Evolutionary conservation across 2,888 invertebrate genomes (phyloP), one percentile per base, ranked within the genome.

Genomic region (Orgyia antiqua): DNA sequence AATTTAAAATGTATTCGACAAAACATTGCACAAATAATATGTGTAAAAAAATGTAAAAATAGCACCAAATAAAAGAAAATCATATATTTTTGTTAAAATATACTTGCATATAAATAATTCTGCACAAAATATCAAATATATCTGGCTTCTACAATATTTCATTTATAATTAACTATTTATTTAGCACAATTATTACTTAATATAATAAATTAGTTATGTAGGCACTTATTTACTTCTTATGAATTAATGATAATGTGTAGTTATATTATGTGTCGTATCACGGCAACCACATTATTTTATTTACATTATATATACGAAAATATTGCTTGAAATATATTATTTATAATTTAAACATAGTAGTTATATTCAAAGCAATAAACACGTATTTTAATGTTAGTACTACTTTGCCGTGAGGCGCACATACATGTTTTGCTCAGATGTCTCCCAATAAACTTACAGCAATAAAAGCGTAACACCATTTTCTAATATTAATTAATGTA

Each of bases 201-300:
- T 35, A 20, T 29, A 31, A 24, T 12, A 29, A 44, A 26, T 39
- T 49, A 48, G 33, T 39, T 42, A 31, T 32, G 24, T 43, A 43
- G 41, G 36, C 29, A 39, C 28, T 29, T 43, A 38, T 48, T 45
- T 41, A 52, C 45, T 50, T 53, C 54, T 53, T 53, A 53, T 52
- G 54, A 53, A 53, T 53, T 50, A 45, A 42, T 49, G 24, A 13
- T 51, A 50, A 41, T 23, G 30, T 39, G 39, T 46, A 49, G 39
- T 4, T 41, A 24, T 46, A 26, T 10, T 24, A 40, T 19, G 26
- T 32, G 27, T 34, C 24, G 8, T 9, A 26, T 25, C 11, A 29
- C 27, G 10, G 37, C 24, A 40, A 39, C 10, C 9, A 5, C 20
- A 20, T 2, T 9, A 18, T 18, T 18, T 18, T 4, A 4, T 18